Base-by-base conservation (phyloP, 2,888 invertebrate genomes). In the Epinotia ramella region DNA sequence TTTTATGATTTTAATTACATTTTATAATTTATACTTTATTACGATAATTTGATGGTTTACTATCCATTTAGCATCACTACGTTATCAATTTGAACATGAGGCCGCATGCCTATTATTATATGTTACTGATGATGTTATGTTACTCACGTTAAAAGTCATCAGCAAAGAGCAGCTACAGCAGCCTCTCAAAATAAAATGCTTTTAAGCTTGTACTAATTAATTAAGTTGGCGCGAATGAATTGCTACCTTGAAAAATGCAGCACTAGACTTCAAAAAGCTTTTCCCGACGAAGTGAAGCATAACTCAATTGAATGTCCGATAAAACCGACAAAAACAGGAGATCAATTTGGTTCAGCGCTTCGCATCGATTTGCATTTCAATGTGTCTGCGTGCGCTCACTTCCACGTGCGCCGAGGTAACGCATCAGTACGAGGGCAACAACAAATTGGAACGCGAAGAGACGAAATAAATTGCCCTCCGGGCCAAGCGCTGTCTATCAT, bases 301-400 rank as follows among this genome's bases (percentile, higher is more conserved):
- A 73, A 73, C 72, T 73, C 65, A 65, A 73, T 60, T 49, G 28
- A 44, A 66, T 66, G 66, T 73, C 65, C 59, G 59, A 66, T 66
- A 73, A 66, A 73, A 73, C 59, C 66, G 65, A 66, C 60, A 59
- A 73, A 73, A 73, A 72, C 18, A 53, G n/a, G 53, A 53, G 3
- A 49, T 49, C 13, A 49, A 53, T 53, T 53, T 53, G 53, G 53
- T 53, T 53, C 16, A 53, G 16, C n/a, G n/a, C n/a, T n/a, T 7
- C 53, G 7, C 53, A 49, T 13, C 3, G 12, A 44, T 44, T 44
- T 5, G 13, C 49, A 13, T 53, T 5, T 16, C n/a, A 53, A 53
- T 53, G 6, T 53, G n/a, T n/a, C 16, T 16, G 49, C 5, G 16
- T 46, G 46, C 3, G 49, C 49, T 46, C 49, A 49, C 49, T 16